Percentiles rank a stretch among this genome's conserved stretches.
phyloP scores from a whole-genome alignment of 1,140 invertebrate genomes.

The Hylaeus anthracinus region DNA sequence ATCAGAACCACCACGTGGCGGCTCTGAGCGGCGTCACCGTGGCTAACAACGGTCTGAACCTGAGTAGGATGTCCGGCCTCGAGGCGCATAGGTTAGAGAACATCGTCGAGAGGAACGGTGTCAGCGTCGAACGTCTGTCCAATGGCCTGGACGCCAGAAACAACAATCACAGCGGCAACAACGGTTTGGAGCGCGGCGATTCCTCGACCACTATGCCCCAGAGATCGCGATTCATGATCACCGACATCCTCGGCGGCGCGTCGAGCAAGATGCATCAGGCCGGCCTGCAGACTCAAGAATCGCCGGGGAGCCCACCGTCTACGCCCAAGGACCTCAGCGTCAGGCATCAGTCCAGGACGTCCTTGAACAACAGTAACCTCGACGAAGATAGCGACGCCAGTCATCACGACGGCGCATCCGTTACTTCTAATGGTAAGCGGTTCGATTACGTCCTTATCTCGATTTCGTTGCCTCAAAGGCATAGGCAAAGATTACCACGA shows the following conservation, averaged over 20 bases:
- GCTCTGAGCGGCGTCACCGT: slow-evolving; percentile 77
- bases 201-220: slow-evolving; percentile 83
- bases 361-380: slow-evolving; percentile 73
- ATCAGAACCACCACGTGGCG: slow-evolving; percentile 79
- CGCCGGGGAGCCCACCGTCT: slow-evolving; percentile 76
- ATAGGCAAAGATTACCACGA: neutral
- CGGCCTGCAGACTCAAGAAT: slow-evolving; percentile 72
- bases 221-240: slow-evolving; percentile 90
- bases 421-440: slow-evolving; percentile 78
- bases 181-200: slow-evolving; percentile 55
- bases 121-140: slow-evolving; percentile 67
- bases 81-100: slow-evolving; percentile 74
- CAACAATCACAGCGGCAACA: slow-evolving; percentile 55
- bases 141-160: slow-evolving; percentile 71
- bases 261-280: slow-evolving; percentile 70
- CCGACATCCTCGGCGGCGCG: slow-evolving; percentile 86
- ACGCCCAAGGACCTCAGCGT: slow-evolving; percentile 77
- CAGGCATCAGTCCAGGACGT: slow-evolving; percentile 71
- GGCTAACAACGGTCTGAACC: slow-evolving; percentile 73
- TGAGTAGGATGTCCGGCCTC: slow-evolving; percentile 75
- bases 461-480: neutral
- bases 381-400: slow-evolving; percentile 79
- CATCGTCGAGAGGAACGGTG: slow-evolving; percentile 67
- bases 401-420: slow-evolving; percentile 77
- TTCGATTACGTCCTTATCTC: slow-evolving; percentile 31